These are phyloP conservation scores for Drosophila malerkotliana DNA, from an alignment of 1,140 invertebrate species.

Conservation along the genomic window DNA sequence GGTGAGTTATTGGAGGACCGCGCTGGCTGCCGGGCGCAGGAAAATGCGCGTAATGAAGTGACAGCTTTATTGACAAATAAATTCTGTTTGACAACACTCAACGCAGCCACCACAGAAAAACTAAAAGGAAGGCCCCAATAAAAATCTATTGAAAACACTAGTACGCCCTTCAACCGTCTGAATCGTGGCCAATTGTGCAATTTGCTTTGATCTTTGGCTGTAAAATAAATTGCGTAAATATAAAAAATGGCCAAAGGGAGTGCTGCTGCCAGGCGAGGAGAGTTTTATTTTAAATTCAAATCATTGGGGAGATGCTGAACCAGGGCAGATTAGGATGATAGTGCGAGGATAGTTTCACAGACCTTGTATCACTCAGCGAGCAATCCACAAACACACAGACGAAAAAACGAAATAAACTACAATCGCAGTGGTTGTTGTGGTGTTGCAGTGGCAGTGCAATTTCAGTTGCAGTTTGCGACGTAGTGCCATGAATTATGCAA, in stretches of 20 bases:
- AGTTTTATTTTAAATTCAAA: constrained; percentile 67
- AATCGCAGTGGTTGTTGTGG: constrained; percentile 13
- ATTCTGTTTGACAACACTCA: constrained; percentile 78
- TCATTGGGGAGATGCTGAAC: constrained; percentile 35
- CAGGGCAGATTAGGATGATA: neutral
- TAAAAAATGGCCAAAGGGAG: constrained; percentile 46
- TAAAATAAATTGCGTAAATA: constrained; percentile 79
- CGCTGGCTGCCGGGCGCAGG: constrained; percentile 41
- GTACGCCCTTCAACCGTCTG: constrained; percentile 3
- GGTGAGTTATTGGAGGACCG: constrained; percentile 60
- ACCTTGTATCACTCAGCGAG: constrained; percentile 47
- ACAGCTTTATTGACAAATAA: constrained; percentile 82
- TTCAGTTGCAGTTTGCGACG: constrained; percentile 53
- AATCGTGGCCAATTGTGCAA: constrained; percentile 61
- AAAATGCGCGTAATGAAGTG: constrained; percentile 79
- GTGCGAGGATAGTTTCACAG: constrained; percentile 1
- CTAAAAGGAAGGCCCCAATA: constrained; percentile 33
- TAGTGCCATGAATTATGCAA: constrained; percentile 73
- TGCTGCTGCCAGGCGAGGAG: constrained; percentile 10
- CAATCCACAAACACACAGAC: constrained; percentile 22
- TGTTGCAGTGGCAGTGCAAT: constrained; percentile 22
- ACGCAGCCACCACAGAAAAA: constrained; percentile 21
- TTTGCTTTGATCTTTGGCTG: constrained; percentile 71
- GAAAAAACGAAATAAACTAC: constrained; percentile 38
- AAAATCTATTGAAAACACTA: constrained; percentile 34